phyloP scores from a whole-genome alignment of 2,888 invertebrate species.

The Eupithecia dodoneata region DNA sequence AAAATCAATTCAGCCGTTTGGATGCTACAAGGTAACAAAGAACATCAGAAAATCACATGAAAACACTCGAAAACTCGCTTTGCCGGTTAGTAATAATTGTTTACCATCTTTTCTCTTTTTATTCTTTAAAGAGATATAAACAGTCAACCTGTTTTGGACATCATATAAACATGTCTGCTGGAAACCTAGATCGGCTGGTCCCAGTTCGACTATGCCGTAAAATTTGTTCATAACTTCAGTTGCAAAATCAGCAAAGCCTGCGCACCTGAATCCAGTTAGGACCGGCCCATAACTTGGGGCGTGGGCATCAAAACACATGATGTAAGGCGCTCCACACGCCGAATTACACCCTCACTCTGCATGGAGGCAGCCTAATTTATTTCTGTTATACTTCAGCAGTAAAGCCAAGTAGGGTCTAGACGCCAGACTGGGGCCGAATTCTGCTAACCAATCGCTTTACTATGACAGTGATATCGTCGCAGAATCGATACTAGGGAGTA shows the following conservation, averaged over 20 bases:
- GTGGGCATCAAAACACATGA: conserved; percentile 40
- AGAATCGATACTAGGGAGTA: too few relatives aligned
- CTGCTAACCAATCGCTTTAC: too few relatives aligned
- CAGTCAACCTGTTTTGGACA: not conserved
- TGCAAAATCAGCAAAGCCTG: conserved; percentile 4
- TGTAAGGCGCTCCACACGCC: conserved; percentile 33
- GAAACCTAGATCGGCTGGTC: not conserved
- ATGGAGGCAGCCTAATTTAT: conserved; percentile 33
- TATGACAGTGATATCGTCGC: too few relatives aligned
- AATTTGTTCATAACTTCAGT: conserved; percentile 5
- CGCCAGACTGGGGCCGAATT: not conserved
- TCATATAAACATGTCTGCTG: not conserved
- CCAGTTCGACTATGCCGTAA: conserved; percentile 1
- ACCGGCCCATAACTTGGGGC: conserved; percentile 20
- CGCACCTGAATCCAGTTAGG: conserved; percentile 23
- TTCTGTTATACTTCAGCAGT: conserved; percentile 20
- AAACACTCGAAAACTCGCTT: not conserved
- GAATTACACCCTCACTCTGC: conserved; percentile 39
- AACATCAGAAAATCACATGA: not conserved
- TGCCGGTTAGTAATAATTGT: too few relatives aligned
- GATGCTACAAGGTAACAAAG: too few relatives aligned
- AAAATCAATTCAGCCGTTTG: too few relatives aligned
- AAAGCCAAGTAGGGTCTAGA: conserved; percentile 11
- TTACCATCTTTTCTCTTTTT: not conserved
- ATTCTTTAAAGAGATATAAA: not conserved